Percentiles rank a stretch among this genome's conserved stretches.
Conservation (phyloP, 1,140 invertebrate species). For the Cardiocondyla obscurior region DNA sequence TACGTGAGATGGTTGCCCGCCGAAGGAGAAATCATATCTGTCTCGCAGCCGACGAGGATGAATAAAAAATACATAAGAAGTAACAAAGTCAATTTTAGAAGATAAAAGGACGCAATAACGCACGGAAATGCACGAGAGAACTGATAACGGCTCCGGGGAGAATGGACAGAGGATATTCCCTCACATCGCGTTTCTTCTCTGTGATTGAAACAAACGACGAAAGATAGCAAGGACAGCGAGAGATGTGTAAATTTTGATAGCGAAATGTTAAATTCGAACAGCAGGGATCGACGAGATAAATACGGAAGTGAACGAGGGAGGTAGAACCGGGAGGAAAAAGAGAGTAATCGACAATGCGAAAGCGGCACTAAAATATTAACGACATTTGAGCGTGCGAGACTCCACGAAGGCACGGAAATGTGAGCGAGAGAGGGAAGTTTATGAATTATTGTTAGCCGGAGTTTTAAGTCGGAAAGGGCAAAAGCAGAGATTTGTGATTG, state of each 20-base stretch:
- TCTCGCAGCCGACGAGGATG: neutral
- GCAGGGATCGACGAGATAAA: neutral
- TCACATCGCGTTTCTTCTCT: neutral
- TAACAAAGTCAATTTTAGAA: constrained; percentile 9
- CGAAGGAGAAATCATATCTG: neutral
- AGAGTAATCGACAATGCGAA: neutral
- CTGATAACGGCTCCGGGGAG: neutral
- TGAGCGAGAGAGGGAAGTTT: neutral
- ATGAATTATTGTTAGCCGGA: neutral
- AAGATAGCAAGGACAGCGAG: neutral
- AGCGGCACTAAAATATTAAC: constrained; percentile 28
- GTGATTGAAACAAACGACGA: neutral
- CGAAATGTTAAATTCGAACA: neutral
- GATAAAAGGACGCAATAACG: neutral
- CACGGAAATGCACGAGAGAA: neutral
- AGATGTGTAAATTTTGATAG: neutral
- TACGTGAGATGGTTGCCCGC: constrained; percentile 11
- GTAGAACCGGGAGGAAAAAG: too few species aligned
- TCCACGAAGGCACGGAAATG: neutral
- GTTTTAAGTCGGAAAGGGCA: neutral
- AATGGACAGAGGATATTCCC: neutral
- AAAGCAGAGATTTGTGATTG: neutral
- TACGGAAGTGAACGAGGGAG: neutral
- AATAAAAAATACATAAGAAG: constrained; percentile 31
- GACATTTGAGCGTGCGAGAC: neutral